Conservation (phyloP, 1,140 invertebrate species). For the Philopotamus ludificatus region DNA sequence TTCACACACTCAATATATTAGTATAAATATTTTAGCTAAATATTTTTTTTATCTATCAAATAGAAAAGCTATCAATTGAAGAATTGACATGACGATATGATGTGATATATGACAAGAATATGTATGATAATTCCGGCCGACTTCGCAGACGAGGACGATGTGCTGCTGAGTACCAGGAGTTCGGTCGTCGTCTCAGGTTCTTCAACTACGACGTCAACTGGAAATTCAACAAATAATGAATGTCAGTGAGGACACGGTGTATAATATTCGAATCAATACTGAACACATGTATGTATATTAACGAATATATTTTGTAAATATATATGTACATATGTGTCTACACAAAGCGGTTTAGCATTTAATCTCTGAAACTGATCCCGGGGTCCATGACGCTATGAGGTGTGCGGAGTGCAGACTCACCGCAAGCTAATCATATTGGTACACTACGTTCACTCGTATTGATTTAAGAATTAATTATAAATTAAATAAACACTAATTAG, state of each 20-base stretch:
- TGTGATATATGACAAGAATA: background rate
- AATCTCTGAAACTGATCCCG: slow-evolving; percentile 15
- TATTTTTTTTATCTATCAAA: background rate
- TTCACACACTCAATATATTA: background rate
- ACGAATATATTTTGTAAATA: background rate
- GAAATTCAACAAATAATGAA: slow-evolving; percentile 9
- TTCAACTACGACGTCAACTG: slow-evolving; percentile 30
- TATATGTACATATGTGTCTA: background rate
- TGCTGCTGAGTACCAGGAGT: background rate
- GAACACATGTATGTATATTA: background rate
- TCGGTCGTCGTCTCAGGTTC: slow-evolving; percentile 25
- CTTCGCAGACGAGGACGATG: background rate
- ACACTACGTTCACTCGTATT: background rate
- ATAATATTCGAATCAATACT: background rate
- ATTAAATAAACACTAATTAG: background rate
- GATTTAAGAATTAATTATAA: slow-evolving; percentile 5
- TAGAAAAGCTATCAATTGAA: slow-evolving; percentile 7
- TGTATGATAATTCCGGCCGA: background rate
- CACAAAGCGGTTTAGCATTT: slow-evolving; percentile 2
- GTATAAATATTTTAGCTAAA: slow-evolving; percentile 7
- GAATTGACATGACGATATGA: background rate
- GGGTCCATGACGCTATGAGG: background rate
- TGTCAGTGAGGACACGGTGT: background rate
- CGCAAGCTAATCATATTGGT: slow-evolving; percentile 4
- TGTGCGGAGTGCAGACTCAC: background rate